These are phyloP conservation scores for Chloebia gouldiae DNA, from an alignment of 2,113 vertebrate species.

Conservation along the genomic window DNA sequence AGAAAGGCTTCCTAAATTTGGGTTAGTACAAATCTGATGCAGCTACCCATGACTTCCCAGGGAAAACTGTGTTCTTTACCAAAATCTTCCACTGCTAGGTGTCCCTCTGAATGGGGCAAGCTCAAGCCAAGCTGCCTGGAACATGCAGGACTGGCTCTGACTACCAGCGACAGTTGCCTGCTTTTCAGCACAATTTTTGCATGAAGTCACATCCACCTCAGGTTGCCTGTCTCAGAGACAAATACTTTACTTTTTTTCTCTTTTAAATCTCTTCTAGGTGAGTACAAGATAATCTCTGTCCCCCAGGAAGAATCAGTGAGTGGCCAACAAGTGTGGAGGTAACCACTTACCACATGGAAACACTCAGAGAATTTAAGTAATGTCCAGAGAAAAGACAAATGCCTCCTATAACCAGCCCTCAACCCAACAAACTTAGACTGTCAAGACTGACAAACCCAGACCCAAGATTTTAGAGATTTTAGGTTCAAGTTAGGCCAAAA, in stretches of 20 bases:
- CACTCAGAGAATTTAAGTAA: neutral
- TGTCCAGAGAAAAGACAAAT: neutral
- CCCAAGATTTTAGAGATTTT: neutral
- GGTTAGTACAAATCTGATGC: neutral
- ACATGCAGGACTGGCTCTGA: neutral
- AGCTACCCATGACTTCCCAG: neutral
- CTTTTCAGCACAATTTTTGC: neutral
- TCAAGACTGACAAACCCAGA: neutral
- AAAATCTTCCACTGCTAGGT: neutral
- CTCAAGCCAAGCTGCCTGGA: neutral
- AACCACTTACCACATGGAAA: neutral
- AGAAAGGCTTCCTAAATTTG: neutral
- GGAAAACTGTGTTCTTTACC: neutral
- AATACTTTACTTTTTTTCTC: accelerated
- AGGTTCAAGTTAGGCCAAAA: neutral
- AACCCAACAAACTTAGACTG: neutral
- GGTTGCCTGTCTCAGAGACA: neutral
- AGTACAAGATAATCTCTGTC: neutral
- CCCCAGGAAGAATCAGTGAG: neutral
- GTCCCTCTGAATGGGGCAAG: neutral
- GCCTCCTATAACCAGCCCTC: neutral
- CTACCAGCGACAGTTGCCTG: neutral
- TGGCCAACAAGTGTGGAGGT: neutral
- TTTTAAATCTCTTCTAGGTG: neutral
- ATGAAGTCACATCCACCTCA: neutral